Conservation (phyloP, 2,888 invertebrate genomes). For the Ceraclea dissimilis region DNA sequence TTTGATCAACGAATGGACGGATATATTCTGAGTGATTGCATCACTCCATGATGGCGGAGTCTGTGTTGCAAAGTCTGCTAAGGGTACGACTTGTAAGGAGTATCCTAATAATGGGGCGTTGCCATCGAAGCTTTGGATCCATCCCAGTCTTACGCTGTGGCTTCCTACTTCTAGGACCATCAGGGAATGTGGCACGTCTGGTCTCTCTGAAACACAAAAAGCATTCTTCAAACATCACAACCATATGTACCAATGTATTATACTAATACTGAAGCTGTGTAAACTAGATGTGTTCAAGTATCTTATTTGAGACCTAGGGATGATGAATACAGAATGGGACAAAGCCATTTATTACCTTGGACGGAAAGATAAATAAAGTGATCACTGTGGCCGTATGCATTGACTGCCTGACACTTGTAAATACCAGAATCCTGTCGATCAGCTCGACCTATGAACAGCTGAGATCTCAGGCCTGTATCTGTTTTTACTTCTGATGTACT, state of each 20-base stretch:
- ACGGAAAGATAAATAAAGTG: constrained; percentile 69
- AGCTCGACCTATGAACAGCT: constrained; percentile 63
- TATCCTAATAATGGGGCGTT: constrained; percentile 73
- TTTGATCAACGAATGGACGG: constrained; percentile 42
- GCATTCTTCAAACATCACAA: not conserved
- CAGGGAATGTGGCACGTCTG: constrained; percentile 61
- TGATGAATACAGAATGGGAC: too few relatives aligned
- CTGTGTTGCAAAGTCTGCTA: constrained; percentile 31
- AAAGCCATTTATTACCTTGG: too few relatives aligned
- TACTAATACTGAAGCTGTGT: too few relatives aligned
- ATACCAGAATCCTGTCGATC: constrained; percentile 72
- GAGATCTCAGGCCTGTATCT: constrained; percentile 67
- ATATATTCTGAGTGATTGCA: constrained; percentile 48
- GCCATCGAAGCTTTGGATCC: constrained; percentile 72
- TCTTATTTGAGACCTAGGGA: too few relatives aligned
- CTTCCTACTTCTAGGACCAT: constrained; percentile 60
- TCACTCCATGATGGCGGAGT: constrained; percentile 40
- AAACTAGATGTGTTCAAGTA: too few relatives aligned
- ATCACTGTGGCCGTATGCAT: constrained; percentile 68
- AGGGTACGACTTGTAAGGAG: constrained; percentile 59
- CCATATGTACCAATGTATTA: too few relatives aligned
- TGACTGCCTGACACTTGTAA: constrained; percentile 69
- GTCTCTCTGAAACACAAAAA: constrained; percentile 51
- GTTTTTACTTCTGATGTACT: constrained; percentile 70
- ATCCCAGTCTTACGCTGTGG: constrained; percentile 58